Conservation (phyloP, 35 echinoderm and acorn worm genomes). For the Strongylocentrotus purpuratus region DNA sequence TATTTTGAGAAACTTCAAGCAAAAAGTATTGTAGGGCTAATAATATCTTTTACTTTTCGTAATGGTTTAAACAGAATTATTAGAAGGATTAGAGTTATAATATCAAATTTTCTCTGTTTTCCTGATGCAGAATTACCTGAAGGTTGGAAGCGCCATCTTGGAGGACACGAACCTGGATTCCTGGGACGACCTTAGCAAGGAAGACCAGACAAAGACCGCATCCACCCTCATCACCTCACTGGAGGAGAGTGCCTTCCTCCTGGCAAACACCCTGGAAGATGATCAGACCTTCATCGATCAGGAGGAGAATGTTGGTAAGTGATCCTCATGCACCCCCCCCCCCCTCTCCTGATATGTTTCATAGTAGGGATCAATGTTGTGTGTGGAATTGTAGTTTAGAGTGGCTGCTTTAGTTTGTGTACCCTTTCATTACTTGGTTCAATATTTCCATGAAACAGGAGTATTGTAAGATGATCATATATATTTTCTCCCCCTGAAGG, state of each 20-base stretch:
- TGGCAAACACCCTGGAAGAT: conserved; percentile 66
- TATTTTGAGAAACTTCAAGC: not conserved
- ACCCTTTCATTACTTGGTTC: no score
- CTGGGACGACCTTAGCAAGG: conserved; percentile 68
- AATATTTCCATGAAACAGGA: no score
- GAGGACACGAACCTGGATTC: conserved; percentile 63
- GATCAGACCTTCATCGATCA: conserved; percentile 51
- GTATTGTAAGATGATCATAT: no score
- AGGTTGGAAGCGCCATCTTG: conserved; percentile 69
- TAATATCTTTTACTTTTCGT: no score
- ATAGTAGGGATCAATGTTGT: no score
- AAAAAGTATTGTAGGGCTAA: no score
- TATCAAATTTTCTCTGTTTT: not conserved
- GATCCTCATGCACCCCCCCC: no score
- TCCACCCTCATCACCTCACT: conserved; percentile 74
- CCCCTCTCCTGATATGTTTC: no score
- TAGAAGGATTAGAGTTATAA: not conserved
- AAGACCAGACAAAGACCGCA: conserved; percentile 61
- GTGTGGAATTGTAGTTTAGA: no score
- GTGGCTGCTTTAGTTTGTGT: no score
- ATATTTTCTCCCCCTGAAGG: no score
- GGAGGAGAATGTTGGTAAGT: conserved; percentile 91
- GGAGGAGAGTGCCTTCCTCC: conserved; percentile 79
- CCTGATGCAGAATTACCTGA: conserved; percentile 67
- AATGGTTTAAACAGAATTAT: no score